Percentiles rank a stretch among this genome's conserved stretches.
Evolutionary conservation across 2,888 invertebrate genomes (phyloP).

Genomic region (Himalopsyche japonica): DNA sequence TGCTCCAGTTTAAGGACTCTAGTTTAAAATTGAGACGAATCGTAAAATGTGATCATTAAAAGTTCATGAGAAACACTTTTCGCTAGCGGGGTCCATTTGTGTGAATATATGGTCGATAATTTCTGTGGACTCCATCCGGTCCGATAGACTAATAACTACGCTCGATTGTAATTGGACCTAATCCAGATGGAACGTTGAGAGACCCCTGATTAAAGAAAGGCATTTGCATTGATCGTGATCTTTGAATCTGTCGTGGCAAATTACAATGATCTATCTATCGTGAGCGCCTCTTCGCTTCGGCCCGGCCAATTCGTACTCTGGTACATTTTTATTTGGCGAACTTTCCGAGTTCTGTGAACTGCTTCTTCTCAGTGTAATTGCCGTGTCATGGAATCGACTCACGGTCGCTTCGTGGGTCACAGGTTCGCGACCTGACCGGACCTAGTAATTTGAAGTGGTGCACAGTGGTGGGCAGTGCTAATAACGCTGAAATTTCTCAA

Average conservation of each 20-base stretch:
- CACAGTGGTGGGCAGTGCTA: background rate
- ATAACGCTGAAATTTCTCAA: background rate
- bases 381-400: slow-evolving; percentile 3
- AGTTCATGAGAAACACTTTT: background rate
- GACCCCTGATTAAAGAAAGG: background rate
- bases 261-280: background rate
- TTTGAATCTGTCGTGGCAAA: background rate
- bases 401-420: slow-evolving; percentile 15
- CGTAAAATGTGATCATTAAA: background rate
- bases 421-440: slow-evolving; percentile 22
- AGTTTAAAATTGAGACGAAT: no score
- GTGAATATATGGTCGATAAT: background rate
- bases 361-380: slow-evolving; percentile 23
- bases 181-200: background rate
- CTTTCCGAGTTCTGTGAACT: background rate
- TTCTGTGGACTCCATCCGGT: background rate
- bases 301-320: slow-evolving; percentile 14
- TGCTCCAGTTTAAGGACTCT: no score
- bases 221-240: slow-evolving; percentile 1
- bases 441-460: background rate
- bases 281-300: background rate
- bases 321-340: slow-evolving; percentile 18
- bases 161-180: background rate
- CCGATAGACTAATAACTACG: background rate
- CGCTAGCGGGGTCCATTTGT: background rate